These are phyloP conservation scores for Microtus oregoni DNA, from an alignment of 2,113 vertebrate genomes.

Conservation along the genomic window DNA sequence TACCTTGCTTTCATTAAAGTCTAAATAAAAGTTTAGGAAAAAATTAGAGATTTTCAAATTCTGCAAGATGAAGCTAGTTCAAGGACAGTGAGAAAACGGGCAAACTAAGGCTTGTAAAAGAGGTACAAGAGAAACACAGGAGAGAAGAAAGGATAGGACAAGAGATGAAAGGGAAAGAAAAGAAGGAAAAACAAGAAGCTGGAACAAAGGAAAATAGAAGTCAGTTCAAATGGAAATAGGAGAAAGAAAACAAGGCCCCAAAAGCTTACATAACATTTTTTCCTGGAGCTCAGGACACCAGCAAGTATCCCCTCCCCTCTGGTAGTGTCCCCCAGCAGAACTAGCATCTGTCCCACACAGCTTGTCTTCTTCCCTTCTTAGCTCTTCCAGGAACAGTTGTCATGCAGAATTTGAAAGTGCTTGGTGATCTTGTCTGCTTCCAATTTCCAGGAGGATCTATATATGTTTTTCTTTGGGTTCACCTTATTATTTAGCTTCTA, in stretches of 20 bases:
- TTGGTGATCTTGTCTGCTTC: no score
- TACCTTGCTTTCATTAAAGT: neutral
- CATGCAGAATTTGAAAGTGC: no score
- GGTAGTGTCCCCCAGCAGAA: no score
- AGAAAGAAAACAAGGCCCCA: neutral
- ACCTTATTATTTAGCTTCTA: no score
- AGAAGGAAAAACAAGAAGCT: neutral
- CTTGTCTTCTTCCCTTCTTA: no score
- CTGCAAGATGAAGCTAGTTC: neutral
- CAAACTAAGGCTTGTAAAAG: neutral
- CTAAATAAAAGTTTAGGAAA: neutral
- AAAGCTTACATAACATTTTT: neutral
- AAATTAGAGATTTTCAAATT: neutral
- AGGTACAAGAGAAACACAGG: neutral
- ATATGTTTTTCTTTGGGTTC: no score
- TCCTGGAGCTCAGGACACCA: neutral
- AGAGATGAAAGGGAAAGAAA: neutral
- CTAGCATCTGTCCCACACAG: no score
- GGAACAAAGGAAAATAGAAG: slow-evolving; percentile 13
- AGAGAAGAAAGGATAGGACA: neutral
- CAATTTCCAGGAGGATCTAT: no score
- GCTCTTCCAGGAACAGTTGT: no score
- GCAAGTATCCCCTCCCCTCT: neutral
- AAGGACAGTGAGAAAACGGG: neutral
- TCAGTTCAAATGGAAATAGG: neutral